These are phyloP conservation scores for Rhagium mordax DNA, from an alignment of 2,888 invertebrate species.

Conservation along the genomic window DNA sequence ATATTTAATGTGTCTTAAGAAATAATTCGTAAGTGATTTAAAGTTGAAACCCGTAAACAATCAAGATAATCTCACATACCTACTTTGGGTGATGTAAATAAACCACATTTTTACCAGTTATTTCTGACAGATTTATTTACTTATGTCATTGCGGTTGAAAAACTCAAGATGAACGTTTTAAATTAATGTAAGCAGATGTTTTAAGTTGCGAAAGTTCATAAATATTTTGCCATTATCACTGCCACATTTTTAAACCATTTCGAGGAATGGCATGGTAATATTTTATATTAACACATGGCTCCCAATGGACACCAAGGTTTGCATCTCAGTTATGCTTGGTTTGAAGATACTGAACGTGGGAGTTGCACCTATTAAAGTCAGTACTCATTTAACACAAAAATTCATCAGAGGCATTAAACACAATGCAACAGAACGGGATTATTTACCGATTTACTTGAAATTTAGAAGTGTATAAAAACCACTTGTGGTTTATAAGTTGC, in stretches of 20 bases:
- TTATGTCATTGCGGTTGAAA: background rate
- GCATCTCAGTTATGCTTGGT: background rate
- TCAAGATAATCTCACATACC: background rate
- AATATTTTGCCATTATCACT: constrained; percentile 6
- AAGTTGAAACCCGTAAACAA: background rate
- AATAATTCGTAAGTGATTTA: background rate
- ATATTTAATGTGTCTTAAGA: background rate
- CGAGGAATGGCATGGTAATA: background rate
- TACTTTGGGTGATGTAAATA: too few relatives aligned
- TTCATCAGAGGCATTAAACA: too few relatives aligned
- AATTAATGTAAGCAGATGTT: constrained; percentile 10
- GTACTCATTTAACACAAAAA: too few relatives aligned
- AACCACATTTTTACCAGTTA: constrained; percentile 1
- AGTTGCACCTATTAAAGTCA: too few relatives aligned
- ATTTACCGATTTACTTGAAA: too few relatives aligned
- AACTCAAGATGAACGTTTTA: constrained; percentile 3
- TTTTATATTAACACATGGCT: constrained; percentile 5
- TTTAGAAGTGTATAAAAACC: too few relatives aligned
- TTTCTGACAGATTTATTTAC: constrained; percentile 7
- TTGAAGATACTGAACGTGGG: background rate
- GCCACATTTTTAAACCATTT: constrained; percentile 7
- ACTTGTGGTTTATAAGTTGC: too few relatives aligned
- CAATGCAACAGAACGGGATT: too few relatives aligned
- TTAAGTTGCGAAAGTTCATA: constrained; percentile 6
- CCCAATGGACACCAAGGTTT: background rate